Base-by-base conservation (phyloP, 2,113 vertebrate species). In the Cariama cristata region DNA sequence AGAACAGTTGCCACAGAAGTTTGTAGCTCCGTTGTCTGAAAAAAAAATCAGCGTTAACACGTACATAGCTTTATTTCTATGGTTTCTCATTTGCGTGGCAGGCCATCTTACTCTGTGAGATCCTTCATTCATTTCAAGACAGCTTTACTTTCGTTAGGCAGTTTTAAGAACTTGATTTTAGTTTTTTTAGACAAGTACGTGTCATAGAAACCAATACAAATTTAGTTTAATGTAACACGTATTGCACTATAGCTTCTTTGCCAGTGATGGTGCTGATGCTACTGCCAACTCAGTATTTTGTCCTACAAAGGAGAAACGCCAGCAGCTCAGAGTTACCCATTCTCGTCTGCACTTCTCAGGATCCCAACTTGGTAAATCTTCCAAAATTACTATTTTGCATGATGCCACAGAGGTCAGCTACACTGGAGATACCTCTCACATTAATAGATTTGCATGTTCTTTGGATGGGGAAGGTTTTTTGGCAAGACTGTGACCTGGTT, bases 31-130 rank as follows among this genome's bases (percentile, higher is more conserved):
- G 3, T 19, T 74, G 14, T 40, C 49, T 42, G 62, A 44, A 69
- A 79, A 82, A 53, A 74, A 68, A 38, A 42, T 19, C 14, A 27
- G 21, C 0, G 0, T 60, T 60, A 76, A 82, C 8, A 14, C 0
- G 0, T 28, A 52, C 0, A 0, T 26, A 53, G 50, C 49, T 84
- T 93, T 79, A 52, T 93, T 84, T 68, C 40, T 60, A 18, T 21
- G 23, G 68, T 56, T 93, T 81, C 5, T 1, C 33, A 26, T 59
- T 60, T 76, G 42, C 49, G 67, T 77, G 58, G 30, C 14, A 59
- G 21, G 21, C 22, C 5, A 1, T 74, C 81, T 60, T 64, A 33
- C 27, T 56, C 49, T 56, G 44, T 16, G 45, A 81, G 58, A 68
- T 3, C 5, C 28, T 81, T 74, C 9, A 40, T 52, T 83, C 42